These are phyloP conservation scores for Heteractis magnifica DNA, from an alignment of 92 coral and sea anemone species.

Conservation along the genomic window DNA sequence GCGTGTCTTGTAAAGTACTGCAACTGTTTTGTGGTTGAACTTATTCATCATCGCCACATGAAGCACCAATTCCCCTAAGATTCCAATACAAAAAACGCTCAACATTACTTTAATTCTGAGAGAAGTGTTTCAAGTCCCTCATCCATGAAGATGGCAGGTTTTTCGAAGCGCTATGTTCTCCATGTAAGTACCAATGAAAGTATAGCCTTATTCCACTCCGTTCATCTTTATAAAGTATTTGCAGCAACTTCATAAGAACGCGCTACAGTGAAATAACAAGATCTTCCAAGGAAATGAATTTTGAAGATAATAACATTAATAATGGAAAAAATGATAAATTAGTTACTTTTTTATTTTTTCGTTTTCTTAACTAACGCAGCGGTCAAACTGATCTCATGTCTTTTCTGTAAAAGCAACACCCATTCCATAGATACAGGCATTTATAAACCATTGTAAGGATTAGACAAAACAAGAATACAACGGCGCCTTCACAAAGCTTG, in stretches of 20 bases:
- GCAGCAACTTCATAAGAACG: background rate
- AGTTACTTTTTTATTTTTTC: background rate
- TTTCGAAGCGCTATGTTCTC: background rate
- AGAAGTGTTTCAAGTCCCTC: background rate
- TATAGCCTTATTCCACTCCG: background rate
- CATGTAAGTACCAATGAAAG: background rate
- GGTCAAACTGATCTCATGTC: background rate
- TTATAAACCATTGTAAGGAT: background rate
- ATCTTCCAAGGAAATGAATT: background rate
- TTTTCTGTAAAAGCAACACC: background rate
- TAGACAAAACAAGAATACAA: background rate
- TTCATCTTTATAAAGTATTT: background rate
- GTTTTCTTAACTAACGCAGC: background rate
- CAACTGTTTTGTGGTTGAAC: slow-evolving; percentile 21
- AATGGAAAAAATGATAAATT: background rate
- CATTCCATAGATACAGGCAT: background rate
- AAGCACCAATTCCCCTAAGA: background rate
- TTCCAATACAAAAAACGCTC: background rate
- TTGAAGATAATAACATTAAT: background rate
- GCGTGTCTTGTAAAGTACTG: slow-evolving; percentile 16
- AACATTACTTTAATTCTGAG: background rate
- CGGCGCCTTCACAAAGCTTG: background rate
- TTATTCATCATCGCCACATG: background rate
- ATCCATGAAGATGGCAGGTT: background rate
- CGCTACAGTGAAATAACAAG: background rate